Evolutionary conservation across 1,140 invertebrate genomes (phyloP).

Genomic region (Orchestia grillus): DNA sequence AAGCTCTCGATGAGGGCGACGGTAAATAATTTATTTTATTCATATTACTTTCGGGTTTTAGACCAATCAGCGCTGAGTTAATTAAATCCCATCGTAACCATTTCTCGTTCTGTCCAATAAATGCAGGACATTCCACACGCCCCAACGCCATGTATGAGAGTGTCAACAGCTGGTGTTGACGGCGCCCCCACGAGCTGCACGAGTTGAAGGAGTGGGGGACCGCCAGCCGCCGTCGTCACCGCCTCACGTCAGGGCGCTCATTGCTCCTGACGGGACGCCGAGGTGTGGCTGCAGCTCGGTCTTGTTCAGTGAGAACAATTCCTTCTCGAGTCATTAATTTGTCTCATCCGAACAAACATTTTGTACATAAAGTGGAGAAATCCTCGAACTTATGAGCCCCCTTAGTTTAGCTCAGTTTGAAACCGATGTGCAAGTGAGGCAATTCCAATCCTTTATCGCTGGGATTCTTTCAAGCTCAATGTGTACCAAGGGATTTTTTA

Average conservation of each 20-base stretch:
- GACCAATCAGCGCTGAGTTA: neutral
- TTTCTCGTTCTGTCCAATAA: neutral
- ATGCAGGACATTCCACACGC: neutral
- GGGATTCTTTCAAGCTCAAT: neutral
- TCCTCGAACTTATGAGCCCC: neutral
- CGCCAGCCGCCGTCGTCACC: neutral
- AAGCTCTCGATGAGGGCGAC: too few species aligned
- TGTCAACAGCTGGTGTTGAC: neutral
- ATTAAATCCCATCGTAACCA: neutral
- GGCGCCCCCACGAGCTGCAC: neutral
- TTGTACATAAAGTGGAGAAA: neutral
- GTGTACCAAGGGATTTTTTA: too few species aligned
- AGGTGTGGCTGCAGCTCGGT: neutral
- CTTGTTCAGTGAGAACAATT: neutral
- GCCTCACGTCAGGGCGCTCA: neutral
- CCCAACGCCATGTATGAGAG: neutral
- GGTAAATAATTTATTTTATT: too few species aligned
- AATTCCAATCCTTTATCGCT: neutral
- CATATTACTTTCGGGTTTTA: neutral
- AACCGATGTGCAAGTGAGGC: neutral
- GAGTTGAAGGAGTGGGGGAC: neutral
- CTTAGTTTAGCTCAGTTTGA: neutral
- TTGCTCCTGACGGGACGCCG: neutral
- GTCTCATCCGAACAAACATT: neutral
- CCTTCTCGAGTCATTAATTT: neutral